Conservation (phyloP, 2,113 vertebrate species). For the Rissa tridactyla region DNA sequence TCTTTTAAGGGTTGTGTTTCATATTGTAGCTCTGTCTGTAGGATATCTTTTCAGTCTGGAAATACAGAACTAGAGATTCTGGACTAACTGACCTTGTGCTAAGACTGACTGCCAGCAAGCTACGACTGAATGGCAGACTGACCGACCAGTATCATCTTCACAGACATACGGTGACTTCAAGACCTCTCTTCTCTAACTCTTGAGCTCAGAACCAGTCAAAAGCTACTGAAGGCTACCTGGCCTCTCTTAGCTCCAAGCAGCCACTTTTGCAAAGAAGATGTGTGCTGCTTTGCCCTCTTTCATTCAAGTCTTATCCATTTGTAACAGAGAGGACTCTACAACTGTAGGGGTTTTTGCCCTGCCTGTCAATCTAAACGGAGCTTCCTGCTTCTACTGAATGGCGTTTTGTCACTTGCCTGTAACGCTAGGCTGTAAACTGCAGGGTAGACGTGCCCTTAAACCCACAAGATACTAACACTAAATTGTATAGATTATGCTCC, state of each 20-base stretch:
- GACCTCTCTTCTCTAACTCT: background rate
- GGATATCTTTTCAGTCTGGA: background rate
- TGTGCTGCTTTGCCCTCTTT: background rate
- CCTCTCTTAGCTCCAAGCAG: background rate
- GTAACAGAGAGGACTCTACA: background rate
- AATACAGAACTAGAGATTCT: background rate
- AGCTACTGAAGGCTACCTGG: background rate
- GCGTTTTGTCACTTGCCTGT: background rate
- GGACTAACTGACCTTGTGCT: background rate
- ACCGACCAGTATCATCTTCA: background rate
- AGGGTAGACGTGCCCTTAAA: background rate
- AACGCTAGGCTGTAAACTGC: background rate
- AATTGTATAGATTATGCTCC: background rate
- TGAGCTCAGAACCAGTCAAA: background rate
- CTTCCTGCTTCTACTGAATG: background rate
- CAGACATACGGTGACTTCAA: background rate
- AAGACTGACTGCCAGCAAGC: background rate
- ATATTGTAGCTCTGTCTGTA: background rate
- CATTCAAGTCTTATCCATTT: background rate
- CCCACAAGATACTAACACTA: background rate
- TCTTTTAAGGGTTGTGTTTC: background rate
- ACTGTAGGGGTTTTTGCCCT: background rate
- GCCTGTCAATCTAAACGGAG: background rate
- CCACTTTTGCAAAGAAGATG: background rate
- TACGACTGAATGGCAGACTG: background rate